These are phyloP conservation scores for Pasiphila rectangulata DNA, from an alignment of 2,888 invertebrate species.

Conservation along the genomic window DNA sequence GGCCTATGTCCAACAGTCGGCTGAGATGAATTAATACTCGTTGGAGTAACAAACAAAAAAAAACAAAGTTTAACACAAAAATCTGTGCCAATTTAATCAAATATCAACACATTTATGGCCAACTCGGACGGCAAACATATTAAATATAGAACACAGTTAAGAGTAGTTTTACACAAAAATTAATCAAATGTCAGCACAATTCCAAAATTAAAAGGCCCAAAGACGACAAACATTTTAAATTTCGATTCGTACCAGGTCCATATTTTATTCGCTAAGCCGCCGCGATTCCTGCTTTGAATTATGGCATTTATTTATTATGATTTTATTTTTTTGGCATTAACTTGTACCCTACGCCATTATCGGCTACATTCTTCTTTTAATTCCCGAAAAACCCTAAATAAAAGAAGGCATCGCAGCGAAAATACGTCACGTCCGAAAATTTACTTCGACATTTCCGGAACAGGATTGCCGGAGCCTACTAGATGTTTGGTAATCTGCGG, in stretches of 20 bases:
- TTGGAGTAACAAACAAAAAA: no score
- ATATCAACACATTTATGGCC: no score
- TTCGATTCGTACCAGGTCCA: background rate
- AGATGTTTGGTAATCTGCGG: conserved; percentile 15
- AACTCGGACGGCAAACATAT: no score
- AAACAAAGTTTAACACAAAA: no score
- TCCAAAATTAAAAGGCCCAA: background rate
- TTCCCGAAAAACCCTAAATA: conserved; percentile 26
- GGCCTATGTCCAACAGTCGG: no score
- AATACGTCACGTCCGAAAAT: conserved; percentile 35
- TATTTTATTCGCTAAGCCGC: conserved; percentile 1
- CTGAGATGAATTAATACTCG: no score
- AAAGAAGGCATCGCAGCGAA: conserved; percentile 37
- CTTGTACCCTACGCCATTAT: background rate
- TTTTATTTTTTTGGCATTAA: background rate
- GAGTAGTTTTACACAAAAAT: no score
- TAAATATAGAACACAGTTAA: no score
- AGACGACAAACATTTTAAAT: background rate
- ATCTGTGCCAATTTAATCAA: no score
- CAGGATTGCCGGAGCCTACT: conserved; percentile 40
- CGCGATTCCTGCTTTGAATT: conserved; percentile 5
- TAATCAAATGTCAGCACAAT: no score
- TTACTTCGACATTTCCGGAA: conserved; percentile 34
- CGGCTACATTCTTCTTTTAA: background rate
- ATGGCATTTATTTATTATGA: conserved; percentile 1